phyloP scores from a whole-genome alignment of 2,888 invertebrate species.

The Uropetala carovei region DNA sequence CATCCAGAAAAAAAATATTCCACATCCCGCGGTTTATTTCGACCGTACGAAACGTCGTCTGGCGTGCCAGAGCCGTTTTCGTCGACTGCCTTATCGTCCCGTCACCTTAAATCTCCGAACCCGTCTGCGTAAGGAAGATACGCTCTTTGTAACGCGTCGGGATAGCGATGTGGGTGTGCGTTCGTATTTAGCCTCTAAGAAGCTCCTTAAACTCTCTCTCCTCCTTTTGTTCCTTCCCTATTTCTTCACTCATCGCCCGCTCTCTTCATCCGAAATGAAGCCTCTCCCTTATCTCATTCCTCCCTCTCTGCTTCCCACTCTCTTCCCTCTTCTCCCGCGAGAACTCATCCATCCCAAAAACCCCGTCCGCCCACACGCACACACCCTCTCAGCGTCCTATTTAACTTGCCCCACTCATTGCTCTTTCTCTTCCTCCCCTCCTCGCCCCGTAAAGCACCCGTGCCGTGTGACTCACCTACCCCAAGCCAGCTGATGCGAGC shows the following conservation, averaged over 20 bases:
- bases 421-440: not conserved
- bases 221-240: no score
- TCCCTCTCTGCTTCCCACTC: not conserved
- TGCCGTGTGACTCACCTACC: slow-evolving; percentile 53
- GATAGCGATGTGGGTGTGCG: no score
- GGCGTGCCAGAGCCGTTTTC: not conserved
- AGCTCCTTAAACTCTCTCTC: no score
- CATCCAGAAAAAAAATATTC: no score
- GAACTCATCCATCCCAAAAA: not conserved
- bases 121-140: no score
- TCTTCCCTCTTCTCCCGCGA: no score
- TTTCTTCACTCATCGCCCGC: not conserved
- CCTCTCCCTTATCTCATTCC: not conserved
- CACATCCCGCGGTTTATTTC: not conserved
- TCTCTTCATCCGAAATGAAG: not conserved
- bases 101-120: no score
- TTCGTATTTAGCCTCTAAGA: no score
- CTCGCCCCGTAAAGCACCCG: no score
- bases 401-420: slow-evolving; percentile 32
- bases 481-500: slow-evolving; percentile 62
- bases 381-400: not conserved
- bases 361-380: no score
- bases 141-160: no score
- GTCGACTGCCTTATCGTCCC: no score
- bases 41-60: not conserved